Conservation (phyloP, 2,888 invertebrate species). For the Xestia sexstrigata region DNA sequence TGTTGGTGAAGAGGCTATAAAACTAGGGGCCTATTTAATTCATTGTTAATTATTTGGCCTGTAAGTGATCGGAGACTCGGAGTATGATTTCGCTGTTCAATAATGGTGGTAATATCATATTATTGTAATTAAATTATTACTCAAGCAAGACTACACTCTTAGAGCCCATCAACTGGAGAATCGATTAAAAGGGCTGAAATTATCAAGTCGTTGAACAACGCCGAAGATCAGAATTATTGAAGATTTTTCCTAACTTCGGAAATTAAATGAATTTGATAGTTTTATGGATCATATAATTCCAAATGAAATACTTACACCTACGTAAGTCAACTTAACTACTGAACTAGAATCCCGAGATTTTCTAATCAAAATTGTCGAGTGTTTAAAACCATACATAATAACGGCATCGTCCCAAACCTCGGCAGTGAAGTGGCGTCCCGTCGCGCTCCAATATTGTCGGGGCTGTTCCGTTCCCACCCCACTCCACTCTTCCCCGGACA, state of each 20-base stretch:
- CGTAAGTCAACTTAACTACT: not conserved
- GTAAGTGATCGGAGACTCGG: slow-evolving; percentile 77
- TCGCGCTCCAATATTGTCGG: slow-evolving; percentile 82
- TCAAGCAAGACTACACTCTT: not conserved
- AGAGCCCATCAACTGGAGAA: not conserved
- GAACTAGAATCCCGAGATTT: slow-evolving; percentile 28
- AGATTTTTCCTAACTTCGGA: not conserved
- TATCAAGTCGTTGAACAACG: not conserved
- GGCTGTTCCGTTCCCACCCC: slow-evolving; percentile 84
- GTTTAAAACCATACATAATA: slow-evolving; percentile 70
- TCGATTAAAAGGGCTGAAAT: not conserved
- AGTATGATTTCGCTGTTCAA: slow-evolving; percentile 61
- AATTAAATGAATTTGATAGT: not conserved
- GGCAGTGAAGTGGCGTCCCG: slow-evolving; percentile 84
- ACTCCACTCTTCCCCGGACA: slow-evolving; percentile 77
- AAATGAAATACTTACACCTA: not conserved
- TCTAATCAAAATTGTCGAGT: slow-evolving; percentile 61
- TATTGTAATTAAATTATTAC: slow-evolving; percentile 14
- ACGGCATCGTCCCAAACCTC: slow-evolving; percentile 69
- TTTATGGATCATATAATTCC: no score
- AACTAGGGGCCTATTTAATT: slow-evolving; percentile 77
- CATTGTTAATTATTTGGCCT: slow-evolving; percentile 75
- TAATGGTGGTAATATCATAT: not conserved
- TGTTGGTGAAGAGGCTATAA: slow-evolving; percentile 73
- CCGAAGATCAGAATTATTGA: not conserved